Conservation (phyloP, 2,113 vertebrate species). For the Camelus bactrianus region DNA sequence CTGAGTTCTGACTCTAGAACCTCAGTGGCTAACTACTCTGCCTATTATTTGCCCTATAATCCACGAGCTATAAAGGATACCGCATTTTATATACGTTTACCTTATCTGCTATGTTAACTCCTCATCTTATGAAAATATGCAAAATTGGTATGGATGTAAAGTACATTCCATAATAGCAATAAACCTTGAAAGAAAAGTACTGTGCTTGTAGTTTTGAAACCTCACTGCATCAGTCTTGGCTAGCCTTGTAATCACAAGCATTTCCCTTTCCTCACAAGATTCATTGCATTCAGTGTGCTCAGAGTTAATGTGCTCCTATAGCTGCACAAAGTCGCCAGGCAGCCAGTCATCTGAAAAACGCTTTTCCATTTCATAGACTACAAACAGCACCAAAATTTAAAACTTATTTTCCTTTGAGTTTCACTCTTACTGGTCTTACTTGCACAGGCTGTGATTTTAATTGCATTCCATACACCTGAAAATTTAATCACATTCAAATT, state of each 20-base stretch:
- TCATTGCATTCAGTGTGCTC: not conserved
- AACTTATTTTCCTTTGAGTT: conserved; percentile 28
- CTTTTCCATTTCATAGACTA: not conserved
- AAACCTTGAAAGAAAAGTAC: not conserved
- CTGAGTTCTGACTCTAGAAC: not conserved
- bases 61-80: not conserved
- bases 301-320: not conserved
- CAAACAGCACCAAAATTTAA: conserved; percentile 8
- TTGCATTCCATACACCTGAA: conserved; percentile 31
- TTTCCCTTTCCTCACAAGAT: not conserved
- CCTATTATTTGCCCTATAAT: not conserved
- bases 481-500: conserved; percentile 41
- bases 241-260: not conserved
- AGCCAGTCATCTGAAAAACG: conserved; percentile 9
- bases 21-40: not conserved
- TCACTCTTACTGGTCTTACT: not conserved
- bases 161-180: not conserved
- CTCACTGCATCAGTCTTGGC: not conserved
- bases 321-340: not conserved
- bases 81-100: not conserved
- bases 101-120: not conserved
- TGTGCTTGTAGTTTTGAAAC: not conserved
- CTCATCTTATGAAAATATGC: not conserved
- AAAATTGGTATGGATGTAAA: not conserved
- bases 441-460: conserved; percentile 2